Conservation (phyloP, 1,140 invertebrate species). For the Anastrepha obliqua region DNA sequence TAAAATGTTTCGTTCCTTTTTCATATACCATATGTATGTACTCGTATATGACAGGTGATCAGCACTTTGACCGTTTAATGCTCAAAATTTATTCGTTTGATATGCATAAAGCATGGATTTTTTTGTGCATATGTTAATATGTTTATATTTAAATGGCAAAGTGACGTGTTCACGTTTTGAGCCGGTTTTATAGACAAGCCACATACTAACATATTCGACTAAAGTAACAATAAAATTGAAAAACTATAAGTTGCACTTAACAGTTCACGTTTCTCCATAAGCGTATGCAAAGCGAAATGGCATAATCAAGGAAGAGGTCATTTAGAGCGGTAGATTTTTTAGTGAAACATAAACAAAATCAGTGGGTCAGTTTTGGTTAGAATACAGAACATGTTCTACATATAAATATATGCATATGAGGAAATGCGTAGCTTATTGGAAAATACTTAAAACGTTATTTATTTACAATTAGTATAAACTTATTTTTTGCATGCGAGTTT, state of each 20-base stretch:
- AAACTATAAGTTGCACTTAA: not conserved
- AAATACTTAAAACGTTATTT: no score
- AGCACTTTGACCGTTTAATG: not conserved
- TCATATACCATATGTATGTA: not conserved
- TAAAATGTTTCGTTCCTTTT: not conserved
- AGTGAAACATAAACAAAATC: not conserved
- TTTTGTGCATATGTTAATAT: not conserved
- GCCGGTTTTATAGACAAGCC: not conserved
- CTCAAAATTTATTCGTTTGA: not conserved
- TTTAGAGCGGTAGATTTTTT: not conserved
- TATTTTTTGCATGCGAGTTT: no score
- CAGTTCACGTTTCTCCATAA: not conserved
- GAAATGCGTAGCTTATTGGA: no score
- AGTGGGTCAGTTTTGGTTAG: not conserved
- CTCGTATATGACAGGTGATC: not conserved
- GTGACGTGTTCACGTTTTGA: not conserved
- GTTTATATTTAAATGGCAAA: not conserved
- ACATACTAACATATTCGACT: not conserved
- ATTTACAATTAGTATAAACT: no score
- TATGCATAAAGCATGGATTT: not conserved
- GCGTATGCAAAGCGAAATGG: not conserved
- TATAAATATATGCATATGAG: no score
- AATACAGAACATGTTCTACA: not conserved
- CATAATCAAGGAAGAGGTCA: not conserved
- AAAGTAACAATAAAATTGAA: not conserved